Base-by-base conservation (phyloP, 1,140 invertebrate species). In the Dreissena rostriformis region DNA sequence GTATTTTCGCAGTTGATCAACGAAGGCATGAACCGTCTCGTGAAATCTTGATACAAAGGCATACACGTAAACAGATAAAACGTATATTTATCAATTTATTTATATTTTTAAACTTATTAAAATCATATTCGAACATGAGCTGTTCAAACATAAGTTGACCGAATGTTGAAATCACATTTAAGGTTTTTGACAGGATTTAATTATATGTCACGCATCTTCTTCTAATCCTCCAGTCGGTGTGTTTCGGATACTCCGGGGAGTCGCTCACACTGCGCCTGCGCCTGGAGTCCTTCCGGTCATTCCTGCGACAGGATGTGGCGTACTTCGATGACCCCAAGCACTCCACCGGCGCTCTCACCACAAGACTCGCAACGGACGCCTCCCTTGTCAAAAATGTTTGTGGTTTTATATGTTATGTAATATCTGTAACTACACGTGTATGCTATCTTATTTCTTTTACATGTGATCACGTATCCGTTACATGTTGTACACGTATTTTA, bases 231-330 rank as follows among this genome's bases (percentile, higher is more conserved):
- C 75, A 91, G 90, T 78, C 80, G 51, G 66, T 80, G 14, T 80
- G 87, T 71, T 97, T 98, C 89, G 96, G 95, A n/a, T 88, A 96
- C 26, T 96, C 94, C 63, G 94, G 95, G 26, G 94, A 95, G 87
- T 86, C 86, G 8, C 79, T 95, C 49, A 95, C 95, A 4, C 92
- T 91, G 76, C 92, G 93, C 68, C 81, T 95, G 12, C 86, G 95
- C n/a, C 72, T 92, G 22, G 86, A 91, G 76, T 89, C 92, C 10
- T 95, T 95, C 81, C 85, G 81, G 55, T 92, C 94, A 29, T 92
- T 95, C 66, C 65, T 95, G 19, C 84, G 94, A 71, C 92, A 93
- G 86, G 94, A 95, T 79, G 92, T 95, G 74, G 88, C 90, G 1
- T 95, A 93, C 85, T 95, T 94, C 90, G 95, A 95, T 88, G 92